Base-by-base conservation (phyloP, 35 echinoderm and acorn worm species). In the Acanthaster planci region DNA sequence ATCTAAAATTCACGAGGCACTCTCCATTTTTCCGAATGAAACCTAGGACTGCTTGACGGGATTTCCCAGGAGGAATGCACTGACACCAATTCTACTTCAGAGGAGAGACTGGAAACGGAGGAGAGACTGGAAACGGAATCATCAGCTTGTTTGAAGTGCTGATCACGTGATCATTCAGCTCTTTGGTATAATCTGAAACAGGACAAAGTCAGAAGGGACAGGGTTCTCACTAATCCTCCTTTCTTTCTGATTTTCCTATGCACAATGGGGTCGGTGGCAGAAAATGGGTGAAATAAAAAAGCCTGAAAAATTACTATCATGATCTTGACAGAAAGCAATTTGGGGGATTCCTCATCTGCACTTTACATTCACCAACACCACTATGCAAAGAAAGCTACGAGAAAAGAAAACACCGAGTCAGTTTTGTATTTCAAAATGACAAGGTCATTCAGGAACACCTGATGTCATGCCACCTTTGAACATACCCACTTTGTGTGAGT, bases 71-170 rank as follows among this genome's bases (percentile, higher is more conserved):
- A n/a, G n/a, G n/a, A n/a, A n/a, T n/a, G n/a, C n/a, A n/a, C n/a
- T n/a, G n/a, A n/a, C n/a, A n/a, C n/a, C 42, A 47, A 47, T 4
- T 47, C 42, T 54, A 86, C 15, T 67, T 54, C n/a, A 77, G 67
- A 19, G 12, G 0, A 42, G 44, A 86, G 18, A 67, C 37, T 77
- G 44, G 44, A 18, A 3, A n/a, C 21, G 79, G 79, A 21, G 12
- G 0, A 42, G 44, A 86, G 18, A 67, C 37, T 77, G 44, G 44
- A 18, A 3, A n/a, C 21, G 79, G 79, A 21, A 56, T 21, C 79
- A 81, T n/a, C 18, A 81, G 29, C 50, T 81, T 81, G 79, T 47
- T 81, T 12, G 27, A 52, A 40, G 53, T 56, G 44, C 31, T 52
- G 51, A 51, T 38, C 36, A 40, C 83, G 40, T 36, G 38, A 52